Evolutionary conservation across 2,113 vertebrate species (phyloP), one percentile per base, ranked within the genome.

Genomic region (Camelus dromedarius): DNA sequence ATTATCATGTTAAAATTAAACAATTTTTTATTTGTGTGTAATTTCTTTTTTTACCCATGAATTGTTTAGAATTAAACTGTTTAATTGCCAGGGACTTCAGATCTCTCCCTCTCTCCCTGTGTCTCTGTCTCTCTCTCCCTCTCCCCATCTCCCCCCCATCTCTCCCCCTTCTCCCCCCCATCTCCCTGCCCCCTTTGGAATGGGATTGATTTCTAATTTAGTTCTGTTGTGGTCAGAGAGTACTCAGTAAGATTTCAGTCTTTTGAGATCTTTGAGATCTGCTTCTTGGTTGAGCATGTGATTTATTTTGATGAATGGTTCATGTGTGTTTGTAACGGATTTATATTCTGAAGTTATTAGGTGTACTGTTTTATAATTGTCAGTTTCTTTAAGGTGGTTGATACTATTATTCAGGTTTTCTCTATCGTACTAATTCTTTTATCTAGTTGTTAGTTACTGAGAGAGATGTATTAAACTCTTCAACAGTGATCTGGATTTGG

Each of bases 51-150:
- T 96, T 46, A 66, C 15, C 16, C 35, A 8, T 56, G 19, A 12
- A 52, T 94, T 94, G 18, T 85, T 62, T 92, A 66, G 35, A 84
- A 89, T 84, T 95, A 77, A 88, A 35, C 50, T 96, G 50, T 82
- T 87, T 91, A 69, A 62, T 87, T 82, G 56, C 3, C 30, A 73
- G 54, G 22, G 69, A 82, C 15, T 77, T 42, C 38, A 42, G 38
- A 42, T 42, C 38, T 42, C 38, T 42, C 38, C 38, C 38, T 42
- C 38, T 42, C 38, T 42, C 38, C 38, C 38, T 42, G 38, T 42
- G 38, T 42, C 38, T 64, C 56, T 11, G 38, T 66, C 11, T 72
- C 35, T 11, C n/a, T 30, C 24, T 46, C 28, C 35, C 1, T 46
- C 10, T 54, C 12, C 38, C 38, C 38, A 4, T 42, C 38, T 42